Evolutionary conservation across 2,888 invertebrate genomes (phyloP), one percentile per base, ranked within the genome.

Genomic region (Stratiomys singularior): DNA sequence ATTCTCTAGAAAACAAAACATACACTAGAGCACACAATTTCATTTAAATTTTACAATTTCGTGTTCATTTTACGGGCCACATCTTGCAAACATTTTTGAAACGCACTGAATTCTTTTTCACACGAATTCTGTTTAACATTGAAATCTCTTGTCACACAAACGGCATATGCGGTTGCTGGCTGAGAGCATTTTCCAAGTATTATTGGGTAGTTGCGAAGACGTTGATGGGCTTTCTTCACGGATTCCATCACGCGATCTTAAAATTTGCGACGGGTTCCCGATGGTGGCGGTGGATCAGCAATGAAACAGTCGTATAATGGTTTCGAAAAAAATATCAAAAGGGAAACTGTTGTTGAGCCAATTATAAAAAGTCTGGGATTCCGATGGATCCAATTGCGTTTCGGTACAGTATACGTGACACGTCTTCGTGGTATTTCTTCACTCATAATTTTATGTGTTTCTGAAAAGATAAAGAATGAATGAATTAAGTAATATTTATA

Each of bases 81-180:
- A 81, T 92, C 90, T 82, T 90, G 88, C 44, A 97, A 87, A 84
- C 96, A 97, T 60, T 85, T 85, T 84, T 92, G 92, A 83, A 97
- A 94, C 78, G 91, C 89, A 72, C 90, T 87, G 85, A 97, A 97
- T 85, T 97, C 96, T 81, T 91, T 89, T 25, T 89, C 88, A 84
- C 97, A 97, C 83, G 92, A 91, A 84, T 92, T 90, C 80, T 93
- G 91, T 82, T 91, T 90, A 0, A 96, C 89, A 82, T 92, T 89
- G 78, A 93, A 91, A 83, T 92, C 92, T 37, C 91, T 89, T 60
- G 94, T 87, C 0, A 96, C 95, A 86, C 97, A 97, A 72, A 90
- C 89, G 0, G 96, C 96, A 88, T 97, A 97, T 0, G 89, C 82
- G 0, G 90, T 84, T 0, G 92, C 94, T 83, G 92, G 90, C 81